Evolutionary conservation across 2,113 vertebrate genomes (phyloP), one percentile per base, ranked within the genome.

Genomic region (Tichodroma muraria): DNA sequence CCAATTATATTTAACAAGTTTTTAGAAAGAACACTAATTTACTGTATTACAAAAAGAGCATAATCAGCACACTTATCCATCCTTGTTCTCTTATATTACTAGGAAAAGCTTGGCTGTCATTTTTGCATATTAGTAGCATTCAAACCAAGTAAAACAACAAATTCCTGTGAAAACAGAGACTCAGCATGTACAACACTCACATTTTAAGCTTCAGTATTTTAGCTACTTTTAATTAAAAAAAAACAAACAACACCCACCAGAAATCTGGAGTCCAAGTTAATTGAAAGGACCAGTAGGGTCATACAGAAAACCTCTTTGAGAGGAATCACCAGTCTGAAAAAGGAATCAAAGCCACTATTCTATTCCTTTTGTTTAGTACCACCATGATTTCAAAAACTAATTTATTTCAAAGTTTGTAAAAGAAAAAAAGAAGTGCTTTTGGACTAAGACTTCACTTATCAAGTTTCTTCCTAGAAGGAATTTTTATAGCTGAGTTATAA

Each of bases 401-500:
- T 88, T 77, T 85, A 89, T 94, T 85, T 90, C 65, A 71, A 89
- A 84, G 79, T 87, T 88, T 81, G 63, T 44, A 83, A 91, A 71
- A 93, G 11, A 50, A 52, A 64, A 49, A 60, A 33, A 60, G n/a
- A 90, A 81, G 33, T 84, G 18, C 49, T 87, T 33, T 92, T 88
- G 53, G 56, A 33, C 66, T 88, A 82, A 92, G 66, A 45, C 64
- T 82, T 87, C 83, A 37, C 71, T 95, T 92, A 95, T 73, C 54
- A 73, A 44, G 38, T 97, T 97, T 97, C 79, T 83, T 94, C 33
- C 87, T 71, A 61, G 31, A 73, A 80, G 77, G 61, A 95, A 89
- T 91, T 97, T 95, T 96, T 95, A 84, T 80, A 95, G 81, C 60
- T 89, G 73, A 94, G 37, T 95, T 90, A 85, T 92, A 97, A 97